Conservation (phyloP, 2,113 vertebrate genomes). For the Phycodurus eques region DNA sequence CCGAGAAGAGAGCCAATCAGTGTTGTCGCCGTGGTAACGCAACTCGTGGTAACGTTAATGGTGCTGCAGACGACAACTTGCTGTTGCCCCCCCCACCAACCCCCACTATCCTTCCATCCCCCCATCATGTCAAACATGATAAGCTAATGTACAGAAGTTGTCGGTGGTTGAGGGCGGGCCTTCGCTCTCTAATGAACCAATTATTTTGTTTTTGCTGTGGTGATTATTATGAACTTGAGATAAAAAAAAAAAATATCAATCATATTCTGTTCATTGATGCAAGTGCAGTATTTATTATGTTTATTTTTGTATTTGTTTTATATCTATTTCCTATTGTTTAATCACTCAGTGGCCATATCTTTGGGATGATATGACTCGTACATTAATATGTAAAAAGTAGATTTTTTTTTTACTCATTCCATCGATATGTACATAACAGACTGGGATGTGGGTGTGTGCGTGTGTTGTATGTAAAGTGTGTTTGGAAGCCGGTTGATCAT, state of each 20-base stretch:
- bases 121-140: constrained; percentile 40
- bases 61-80: constrained; percentile 56
- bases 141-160: constrained; percentile 53
- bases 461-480: constrained; percentile 58
- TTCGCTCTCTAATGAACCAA: constrained; percentile 37
- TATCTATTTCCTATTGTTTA: constrained; percentile 74
- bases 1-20: neutral
- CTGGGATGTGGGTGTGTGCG: constrained; percentile 59
- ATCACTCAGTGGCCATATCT: constrained; percentile 76
- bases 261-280: constrained; percentile 66
- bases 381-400: constrained; percentile 71
- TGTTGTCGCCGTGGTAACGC: neutral
- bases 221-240: constrained; percentile 66
- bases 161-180: constrained; percentile 22
- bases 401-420: constrained; percentile 72
- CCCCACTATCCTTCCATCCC: neutral
- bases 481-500: constrained; percentile 67
- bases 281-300: constrained; percentile 61
- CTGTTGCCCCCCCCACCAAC: neutral
- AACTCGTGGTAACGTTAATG: constrained; percentile 36
- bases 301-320: constrained; percentile 77
- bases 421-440: constrained; percentile 74
- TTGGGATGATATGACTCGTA: constrained; percentile 69
- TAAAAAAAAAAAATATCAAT: constrained; percentile 59
- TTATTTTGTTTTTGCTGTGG: constrained; percentile 52